Percentiles rank a stretch among this genome's conserved stretches.
These are phyloP conservation scores for Oreochromis spilurus DNA, from an alignment of 2,113 vertebrate species.

Conservation along the genomic window DNA sequence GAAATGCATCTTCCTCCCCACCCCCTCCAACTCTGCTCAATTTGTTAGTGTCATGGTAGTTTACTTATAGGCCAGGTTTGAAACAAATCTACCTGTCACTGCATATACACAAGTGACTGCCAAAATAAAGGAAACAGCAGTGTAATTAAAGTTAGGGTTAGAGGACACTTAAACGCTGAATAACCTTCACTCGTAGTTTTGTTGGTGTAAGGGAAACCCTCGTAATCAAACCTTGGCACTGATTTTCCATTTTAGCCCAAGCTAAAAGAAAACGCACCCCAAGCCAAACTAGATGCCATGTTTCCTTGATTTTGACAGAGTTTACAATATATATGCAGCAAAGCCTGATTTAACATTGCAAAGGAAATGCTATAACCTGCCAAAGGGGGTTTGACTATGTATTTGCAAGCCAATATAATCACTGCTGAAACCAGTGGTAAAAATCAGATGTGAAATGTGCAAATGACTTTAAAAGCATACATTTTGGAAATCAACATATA, in stretches of 20 bases:
- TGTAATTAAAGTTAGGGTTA: slow-evolving; percentile 13
- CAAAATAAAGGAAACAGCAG: slow-evolving; percentile 65
- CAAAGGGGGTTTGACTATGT: slow-evolving; percentile 22
- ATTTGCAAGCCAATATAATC: slow-evolving; percentile 58
- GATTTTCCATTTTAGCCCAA: slow-evolving; percentile 31
- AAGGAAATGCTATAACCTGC: slow-evolving; percentile 45
- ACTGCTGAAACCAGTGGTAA: slow-evolving; percentile 50
- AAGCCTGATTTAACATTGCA: slow-evolving; percentile 57
- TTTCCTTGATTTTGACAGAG: slow-evolving; percentile 61
- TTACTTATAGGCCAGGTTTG: slow-evolving; percentile 60
- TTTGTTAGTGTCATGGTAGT: slow-evolving; percentile 52
- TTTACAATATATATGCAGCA: slow-evolving; percentile 55
- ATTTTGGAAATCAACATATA: slow-evolving; percentile 63
- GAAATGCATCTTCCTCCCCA: slow-evolving; percentile 65
- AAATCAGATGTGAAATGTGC: slow-evolving; percentile 71
- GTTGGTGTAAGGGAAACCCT: slow-evolving; percentile 33
- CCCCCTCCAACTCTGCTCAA: slow-evolving; percentile 54
- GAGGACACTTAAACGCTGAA: neutral
- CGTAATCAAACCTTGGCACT: slow-evolving; percentile 45
- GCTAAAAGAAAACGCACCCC: slow-evolving; percentile 31
- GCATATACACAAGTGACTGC: slow-evolving; percentile 55
- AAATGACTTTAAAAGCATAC: slow-evolving; percentile 68
- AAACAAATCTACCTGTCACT: slow-evolving; percentile 59
- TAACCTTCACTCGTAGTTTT: slow-evolving; percentile 42
- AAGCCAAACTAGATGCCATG: slow-evolving; percentile 28